phyloP scores from a whole-genome alignment of 2,113 vertebrate species.

The Saccopteryx bilineata region DNA sequence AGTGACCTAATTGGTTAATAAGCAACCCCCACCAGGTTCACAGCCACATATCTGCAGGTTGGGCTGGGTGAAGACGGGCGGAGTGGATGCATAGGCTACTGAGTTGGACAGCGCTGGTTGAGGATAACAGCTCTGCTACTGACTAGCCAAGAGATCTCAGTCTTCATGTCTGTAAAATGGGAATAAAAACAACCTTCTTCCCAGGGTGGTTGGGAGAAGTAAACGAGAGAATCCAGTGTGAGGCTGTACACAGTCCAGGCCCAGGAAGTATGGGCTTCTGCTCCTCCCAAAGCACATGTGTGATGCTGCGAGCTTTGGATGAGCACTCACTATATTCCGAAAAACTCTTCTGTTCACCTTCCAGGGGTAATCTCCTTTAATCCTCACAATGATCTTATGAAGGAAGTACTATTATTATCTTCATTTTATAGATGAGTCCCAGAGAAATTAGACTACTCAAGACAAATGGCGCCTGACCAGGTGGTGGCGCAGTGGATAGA shows the following conservation, averaged over 20 bases:
- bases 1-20: background rate
- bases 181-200: background rate
- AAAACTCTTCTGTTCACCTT: background rate
- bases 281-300: background rate
- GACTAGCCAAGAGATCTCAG: background rate
- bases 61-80: background rate
- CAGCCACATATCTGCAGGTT: background rate
- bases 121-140: background rate
- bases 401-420: background rate
- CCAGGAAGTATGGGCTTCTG: background rate
- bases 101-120: background rate
- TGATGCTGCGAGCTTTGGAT: background rate
- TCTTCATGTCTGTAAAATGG: background rate
- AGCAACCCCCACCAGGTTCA: background rate
- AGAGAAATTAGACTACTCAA: background rate
- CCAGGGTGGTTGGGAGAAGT: background rate
- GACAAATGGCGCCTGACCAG: too few relatives aligned
- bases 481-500: too few relatives aligned
- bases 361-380: background rate
- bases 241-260: background rate
- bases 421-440: conserved; percentile 20
- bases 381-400: conserved; percentile 5
- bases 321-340: background rate
- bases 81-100: background rate
- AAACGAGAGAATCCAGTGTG: background rate